Base-by-base conservation (phyloP, 2,888 invertebrate species). In the Stramonita haemastoma region DNA sequence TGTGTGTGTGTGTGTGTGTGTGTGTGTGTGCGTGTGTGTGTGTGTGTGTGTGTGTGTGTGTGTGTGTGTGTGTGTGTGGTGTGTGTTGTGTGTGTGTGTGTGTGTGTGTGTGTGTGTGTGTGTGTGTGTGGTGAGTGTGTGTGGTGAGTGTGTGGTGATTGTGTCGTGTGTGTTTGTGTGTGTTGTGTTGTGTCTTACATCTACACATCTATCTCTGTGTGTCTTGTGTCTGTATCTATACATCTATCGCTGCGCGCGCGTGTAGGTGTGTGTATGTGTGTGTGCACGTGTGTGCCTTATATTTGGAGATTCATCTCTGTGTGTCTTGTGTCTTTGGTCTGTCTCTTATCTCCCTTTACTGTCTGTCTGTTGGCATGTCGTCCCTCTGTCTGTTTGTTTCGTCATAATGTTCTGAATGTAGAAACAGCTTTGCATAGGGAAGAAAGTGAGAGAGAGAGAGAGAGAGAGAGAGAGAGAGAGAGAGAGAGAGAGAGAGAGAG, bases 1-100 rank as follows among this genome's bases (percentile, higher is more conserved):
- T 77, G 77, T 77, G 77, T 77, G 77, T 77, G 77, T 77, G 77
- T 77, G 77, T 32, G 77, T 77, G 73, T 73, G 73, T 73, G 73
- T 73, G 73, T 73, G 29, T n/a, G 73, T 73, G 73, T 73, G 29
- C n/a, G 73, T 73, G 29, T 73, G 73, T 73, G 73, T 73, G 73
- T 73, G 29, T 73, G 73, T 29, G 73, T 2, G 73, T 29, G 73
- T 29, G 73, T 29, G 73, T 73, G 73, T 73, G 73, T 29, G 29
- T 29, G 73, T 29, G 73, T 29, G 73, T 29, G 73, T 29, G 29
- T 29, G 73, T 73, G 73, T 29, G 29, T 73, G 73, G 13, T 13
- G n/a, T n/a, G 0, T 73, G 8, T 46, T 46, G 66, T 66, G 60
- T 17, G 66, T 66, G 66, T 66, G 66, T 26, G 66, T 66, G 66